phyloP scores from a whole-genome alignment of 2,113 vertebrate species.

The Aplodontia rufa region DNA sequence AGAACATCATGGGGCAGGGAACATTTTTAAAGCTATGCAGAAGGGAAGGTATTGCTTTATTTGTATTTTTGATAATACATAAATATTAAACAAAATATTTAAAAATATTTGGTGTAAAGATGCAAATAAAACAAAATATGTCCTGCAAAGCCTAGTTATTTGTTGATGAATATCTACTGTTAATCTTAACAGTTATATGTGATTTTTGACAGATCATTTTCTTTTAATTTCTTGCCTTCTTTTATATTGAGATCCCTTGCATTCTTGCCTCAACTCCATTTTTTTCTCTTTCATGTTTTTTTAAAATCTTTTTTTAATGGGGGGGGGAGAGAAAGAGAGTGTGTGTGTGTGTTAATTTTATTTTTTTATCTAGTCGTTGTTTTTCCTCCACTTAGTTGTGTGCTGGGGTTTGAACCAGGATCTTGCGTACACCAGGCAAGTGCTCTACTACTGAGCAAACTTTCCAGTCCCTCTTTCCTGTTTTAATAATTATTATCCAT shows the following conservation, averaged over 20 bases:
- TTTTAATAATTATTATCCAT: constrained; percentile 34
- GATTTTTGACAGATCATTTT: neutral
- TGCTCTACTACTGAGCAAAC: too few relatives aligned
- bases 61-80: neutral
- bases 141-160: neutral
- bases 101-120: neutral
- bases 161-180: constrained; percentile 23
- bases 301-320: too few relatives aligned
- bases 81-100: neutral
- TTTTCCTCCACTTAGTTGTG: too few relatives aligned
- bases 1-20: neutral
- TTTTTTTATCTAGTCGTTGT: too few relatives aligned
- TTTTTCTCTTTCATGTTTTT: neutral
- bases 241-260: neutral
- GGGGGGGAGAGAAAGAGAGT: too few relatives aligned
- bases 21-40: neutral
- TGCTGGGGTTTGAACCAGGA: too few relatives aligned
- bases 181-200: neutral
- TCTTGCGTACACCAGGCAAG: too few relatives aligned
- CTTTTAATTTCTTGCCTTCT: neutral
- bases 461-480: neutral
- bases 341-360: too few relatives aligned
- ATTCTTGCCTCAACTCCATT: neutral
- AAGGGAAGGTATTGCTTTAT: neutral
- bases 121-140: constrained; percentile 22